Conservation (phyloP, 2,888 invertebrate species). For the Plebejus melissa region DNA sequence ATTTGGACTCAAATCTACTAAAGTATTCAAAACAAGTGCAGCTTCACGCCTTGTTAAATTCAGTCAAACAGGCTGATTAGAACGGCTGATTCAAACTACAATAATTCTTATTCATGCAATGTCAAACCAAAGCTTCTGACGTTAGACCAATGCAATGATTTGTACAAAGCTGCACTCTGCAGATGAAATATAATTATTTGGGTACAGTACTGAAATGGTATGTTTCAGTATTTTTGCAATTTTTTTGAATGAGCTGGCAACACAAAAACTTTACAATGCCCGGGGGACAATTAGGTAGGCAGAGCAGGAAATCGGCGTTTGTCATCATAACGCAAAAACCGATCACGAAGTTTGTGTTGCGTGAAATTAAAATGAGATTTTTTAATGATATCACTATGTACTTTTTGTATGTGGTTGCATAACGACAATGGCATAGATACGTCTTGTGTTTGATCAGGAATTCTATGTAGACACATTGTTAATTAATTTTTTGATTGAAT, state of each 20-base stretch:
- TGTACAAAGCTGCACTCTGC: neutral
- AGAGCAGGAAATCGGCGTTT: slow-evolving; percentile 64
- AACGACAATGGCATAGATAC: neutral
- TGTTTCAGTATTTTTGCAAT: neutral
- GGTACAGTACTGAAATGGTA: neutral
- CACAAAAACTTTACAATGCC: slow-evolving; percentile 46
- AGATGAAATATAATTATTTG: no score
- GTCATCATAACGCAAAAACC: slow-evolving; percentile 70
- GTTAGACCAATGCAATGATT: neutral
- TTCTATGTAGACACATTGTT: neutral
- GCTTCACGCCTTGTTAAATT: no score
- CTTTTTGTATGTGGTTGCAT: slow-evolving; percentile 31
- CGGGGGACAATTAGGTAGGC: slow-evolving; percentile 53
- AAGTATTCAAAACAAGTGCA: no score
- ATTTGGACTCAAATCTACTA: no score
- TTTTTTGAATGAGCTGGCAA: slow-evolving; percentile 47
- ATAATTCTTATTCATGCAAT: no score
- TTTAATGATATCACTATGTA: slow-evolving; percentile 39
- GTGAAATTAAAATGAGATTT: slow-evolving; percentile 67
- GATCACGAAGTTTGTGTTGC: slow-evolving; percentile 69
- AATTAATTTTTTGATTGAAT: neutral
- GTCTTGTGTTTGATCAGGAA: neutral
- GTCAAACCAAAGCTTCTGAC: no score
- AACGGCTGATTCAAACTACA: no score
- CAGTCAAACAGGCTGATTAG: no score